phyloP scores from a whole-genome alignment of 2,888 invertebrate genomes.

The Caenorhabditis sinica region DNA sequence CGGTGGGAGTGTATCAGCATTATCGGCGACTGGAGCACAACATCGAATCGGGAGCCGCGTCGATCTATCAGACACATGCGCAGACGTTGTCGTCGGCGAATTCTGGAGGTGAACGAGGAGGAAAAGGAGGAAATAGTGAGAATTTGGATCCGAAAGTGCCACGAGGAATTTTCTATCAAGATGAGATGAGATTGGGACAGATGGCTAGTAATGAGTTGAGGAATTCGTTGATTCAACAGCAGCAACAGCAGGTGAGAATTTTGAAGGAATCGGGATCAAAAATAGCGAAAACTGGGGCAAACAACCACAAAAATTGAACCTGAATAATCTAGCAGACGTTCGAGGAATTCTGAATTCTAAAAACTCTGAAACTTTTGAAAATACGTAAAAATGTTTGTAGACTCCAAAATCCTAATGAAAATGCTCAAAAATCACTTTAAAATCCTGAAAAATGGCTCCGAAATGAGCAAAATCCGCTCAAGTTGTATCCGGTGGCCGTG shows the following conservation, averaged over 20 bases:
- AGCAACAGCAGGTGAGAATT: conserved; percentile 9
- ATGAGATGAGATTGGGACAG: conserved; percentile 70
- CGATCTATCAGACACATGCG: conserved; percentile 53
- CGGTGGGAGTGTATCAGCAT: conserved; percentile 99
- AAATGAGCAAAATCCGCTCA: no score
- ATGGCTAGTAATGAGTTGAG: conserved; percentile 65
- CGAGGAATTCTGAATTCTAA: no score
- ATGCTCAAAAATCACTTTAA: no score
- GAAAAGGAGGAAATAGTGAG: not conserved
- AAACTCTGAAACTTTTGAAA: not conserved
- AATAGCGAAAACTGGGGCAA: not conserved
- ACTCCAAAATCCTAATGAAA: conserved; percentile 20
- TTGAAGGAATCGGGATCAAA: conserved; percentile 20
- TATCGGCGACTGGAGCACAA: conserved; percentile 97
- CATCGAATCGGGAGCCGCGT: conserved; percentile 78
- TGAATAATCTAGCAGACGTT: no score
- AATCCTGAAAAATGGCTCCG: no score
- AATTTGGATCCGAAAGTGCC: conserved; percentile 68
- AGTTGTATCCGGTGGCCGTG: no score
- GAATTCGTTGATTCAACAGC: conserved; percentile 55
- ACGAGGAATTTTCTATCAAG: conserved; percentile 74
- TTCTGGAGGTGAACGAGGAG: not conserved
- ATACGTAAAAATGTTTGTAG: conserved; percentile 9
- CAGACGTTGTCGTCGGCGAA: not conserved
- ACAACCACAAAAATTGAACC: no score